Evolutionary conservation across 2,113 vertebrate species (phyloP), one percentile per base, ranked within the genome.

Genomic region (Spilogale gracilis): DNA sequence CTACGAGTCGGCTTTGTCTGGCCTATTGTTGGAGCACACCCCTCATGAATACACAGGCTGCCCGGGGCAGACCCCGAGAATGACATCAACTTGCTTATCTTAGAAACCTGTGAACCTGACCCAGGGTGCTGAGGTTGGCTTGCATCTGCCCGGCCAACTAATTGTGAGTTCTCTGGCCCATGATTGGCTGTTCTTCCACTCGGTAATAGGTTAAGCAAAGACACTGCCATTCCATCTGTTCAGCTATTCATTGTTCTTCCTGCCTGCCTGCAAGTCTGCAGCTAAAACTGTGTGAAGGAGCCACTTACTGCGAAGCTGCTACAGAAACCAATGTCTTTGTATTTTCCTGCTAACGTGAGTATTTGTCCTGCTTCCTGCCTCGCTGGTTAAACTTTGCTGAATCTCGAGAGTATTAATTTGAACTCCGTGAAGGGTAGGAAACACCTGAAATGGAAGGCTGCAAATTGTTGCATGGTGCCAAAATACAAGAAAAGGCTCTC

Each of bases 181-280:
- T 96, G 98, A 99, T 99, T 99, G 99, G 99, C 98, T 98, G 97
- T 88, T 21, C 74, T 67, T 97, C 98, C 95, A 98, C 98, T 99
- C 98, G 11, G 98, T 98, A 99, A 99, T 99, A 98, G 99, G 99
- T 99, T 99, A 99, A 99, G 98, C 99, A 99, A 99, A 99, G 99
- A 99, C 99, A 99, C 99, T 99, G 99, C 99, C 98, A 98, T 98
- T 99, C 99, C 99, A 99, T 99, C 99, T 99, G 99, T 99, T 99
- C 99, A 98, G 98, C 98, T 98, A 98, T 98, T 99, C 99, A 99
- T 99, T 99, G 99, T 99, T 99, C 99, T 99, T 98, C 98, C 98
- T 76, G 99, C 98, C 98, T 98, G 98, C 98, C 98, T 99, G 98
- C 97, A 98, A 98, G 99, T 98, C 98, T 98, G 99, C 98, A 98